Evolutionary conservation across 2,113 vertebrate species (phyloP).

Genomic region (Mastomys natalensis): DNA sequence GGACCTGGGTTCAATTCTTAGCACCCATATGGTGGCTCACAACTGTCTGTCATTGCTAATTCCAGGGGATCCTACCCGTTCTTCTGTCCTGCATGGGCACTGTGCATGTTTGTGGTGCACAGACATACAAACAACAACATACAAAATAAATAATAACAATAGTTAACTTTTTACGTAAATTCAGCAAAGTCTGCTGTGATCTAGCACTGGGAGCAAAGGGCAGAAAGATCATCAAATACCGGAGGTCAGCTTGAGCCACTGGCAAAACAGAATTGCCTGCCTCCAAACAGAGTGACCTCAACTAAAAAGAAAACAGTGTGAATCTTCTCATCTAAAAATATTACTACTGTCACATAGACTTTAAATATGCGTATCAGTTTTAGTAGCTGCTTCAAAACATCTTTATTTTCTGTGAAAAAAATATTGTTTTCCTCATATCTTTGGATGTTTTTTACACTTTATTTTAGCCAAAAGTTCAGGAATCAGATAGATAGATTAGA

Average conservation of each 20-base stretch:
- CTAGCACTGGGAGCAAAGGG: background rate
- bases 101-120: background rate
- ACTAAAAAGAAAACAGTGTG: background rate
- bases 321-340: background rate
- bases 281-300: background rate
- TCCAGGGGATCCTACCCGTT: background rate
- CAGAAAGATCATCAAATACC: too few species aligned
- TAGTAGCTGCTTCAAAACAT: background rate
- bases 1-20: background rate
- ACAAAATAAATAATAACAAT: background rate
- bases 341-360: background rate
- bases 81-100: background rate
- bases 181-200: background rate
- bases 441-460: background rate
- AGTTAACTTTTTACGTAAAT: background rate
- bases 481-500: background rate
- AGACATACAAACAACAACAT: background rate
- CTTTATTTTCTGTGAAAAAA: background rate
- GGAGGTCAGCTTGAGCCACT: background rate
- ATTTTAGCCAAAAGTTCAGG: background rate
- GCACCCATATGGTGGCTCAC: background rate
- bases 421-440: background rate
- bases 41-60: background rate
- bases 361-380: background rate
- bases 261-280: background rate